Conservation (phyloP, 2,888 invertebrate genomes). For the Tricholauxania praeusta region DNA sequence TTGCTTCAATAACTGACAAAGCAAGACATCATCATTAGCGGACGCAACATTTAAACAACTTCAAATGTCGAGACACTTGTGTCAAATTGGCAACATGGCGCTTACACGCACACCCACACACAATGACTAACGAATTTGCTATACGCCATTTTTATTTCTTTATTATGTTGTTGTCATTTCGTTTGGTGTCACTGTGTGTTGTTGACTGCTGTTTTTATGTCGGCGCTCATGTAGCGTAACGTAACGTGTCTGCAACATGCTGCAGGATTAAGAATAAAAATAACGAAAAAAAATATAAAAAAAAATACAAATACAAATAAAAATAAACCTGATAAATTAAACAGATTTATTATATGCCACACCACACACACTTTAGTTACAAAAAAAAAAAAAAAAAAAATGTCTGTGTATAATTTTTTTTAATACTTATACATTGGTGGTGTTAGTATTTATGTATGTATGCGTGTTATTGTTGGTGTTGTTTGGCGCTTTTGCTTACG, state of each 20-base stretch:
- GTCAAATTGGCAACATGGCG: not conserved
- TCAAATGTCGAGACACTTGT: not conserved
- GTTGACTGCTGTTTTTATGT: too few relatives aligned
- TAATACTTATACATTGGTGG: not conserved
- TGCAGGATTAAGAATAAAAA: not conserved
- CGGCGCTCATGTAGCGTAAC: too few relatives aligned
- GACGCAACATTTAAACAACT: not conserved
- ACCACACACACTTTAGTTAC: too few relatives aligned
- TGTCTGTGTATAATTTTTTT: too few relatives aligned
- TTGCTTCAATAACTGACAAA: not conserved
- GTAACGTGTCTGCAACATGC: conserved; percentile 1
- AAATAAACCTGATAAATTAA: conserved; percentile 20
- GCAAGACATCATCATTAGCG: conserved; percentile 8
- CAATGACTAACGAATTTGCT: too few relatives aligned
- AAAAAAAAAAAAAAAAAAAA: too few relatives aligned
- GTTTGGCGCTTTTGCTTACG: too few relatives aligned
- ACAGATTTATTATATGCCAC: conserved; percentile 25
- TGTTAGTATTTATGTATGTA: not conserved
- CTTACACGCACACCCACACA: not conserved
- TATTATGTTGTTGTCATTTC: not conserved
- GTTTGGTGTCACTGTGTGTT: not conserved
- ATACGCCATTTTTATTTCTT: conserved; percentile 1
- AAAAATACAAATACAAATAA: too few relatives aligned
- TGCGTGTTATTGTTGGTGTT: not conserved
- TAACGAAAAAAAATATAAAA: too few relatives aligned